Evolutionary conservation across 2,797 vertebrate species (phyloP).

Genomic region (Alauda arvensis): DNA sequence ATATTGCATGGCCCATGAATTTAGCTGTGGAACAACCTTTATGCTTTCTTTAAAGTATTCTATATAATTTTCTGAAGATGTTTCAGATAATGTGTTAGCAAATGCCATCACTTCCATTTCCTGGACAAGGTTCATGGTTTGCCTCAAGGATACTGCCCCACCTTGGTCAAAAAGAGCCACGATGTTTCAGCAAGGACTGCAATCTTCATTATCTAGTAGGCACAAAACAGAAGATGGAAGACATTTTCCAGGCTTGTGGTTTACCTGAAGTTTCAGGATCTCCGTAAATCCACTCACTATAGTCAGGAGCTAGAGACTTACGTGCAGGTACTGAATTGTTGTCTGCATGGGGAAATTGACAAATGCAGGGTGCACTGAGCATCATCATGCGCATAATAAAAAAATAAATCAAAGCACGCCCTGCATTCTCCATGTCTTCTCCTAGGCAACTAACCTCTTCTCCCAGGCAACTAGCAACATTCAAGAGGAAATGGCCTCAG

Average conservation of each 20-base stretch:
- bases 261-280: neutral
- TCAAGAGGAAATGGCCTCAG: neutral
- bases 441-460: neutral
- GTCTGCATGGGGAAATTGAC: neutral
- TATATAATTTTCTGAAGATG: neutral
- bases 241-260: neutral
- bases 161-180: neutral
- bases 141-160: neutral
- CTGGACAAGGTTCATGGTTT: neutral
- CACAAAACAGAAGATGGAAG: neutral
- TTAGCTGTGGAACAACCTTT: neutral
- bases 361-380: neutral
- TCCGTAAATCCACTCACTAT: neutral
- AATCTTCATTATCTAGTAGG: neutral
- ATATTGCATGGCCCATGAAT: neutral
- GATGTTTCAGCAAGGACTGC: neutral
- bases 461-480: neutral
- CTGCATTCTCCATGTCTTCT: neutral
- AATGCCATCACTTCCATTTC: neutral
- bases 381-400: neutral
- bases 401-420: neutral
- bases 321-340: neutral
- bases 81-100: neutral
- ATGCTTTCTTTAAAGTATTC: neutral
- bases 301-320: neutral